Base-by-base conservation (phyloP, 2,888 invertebrate genomes). In the Mystacides longicornis region DNA sequence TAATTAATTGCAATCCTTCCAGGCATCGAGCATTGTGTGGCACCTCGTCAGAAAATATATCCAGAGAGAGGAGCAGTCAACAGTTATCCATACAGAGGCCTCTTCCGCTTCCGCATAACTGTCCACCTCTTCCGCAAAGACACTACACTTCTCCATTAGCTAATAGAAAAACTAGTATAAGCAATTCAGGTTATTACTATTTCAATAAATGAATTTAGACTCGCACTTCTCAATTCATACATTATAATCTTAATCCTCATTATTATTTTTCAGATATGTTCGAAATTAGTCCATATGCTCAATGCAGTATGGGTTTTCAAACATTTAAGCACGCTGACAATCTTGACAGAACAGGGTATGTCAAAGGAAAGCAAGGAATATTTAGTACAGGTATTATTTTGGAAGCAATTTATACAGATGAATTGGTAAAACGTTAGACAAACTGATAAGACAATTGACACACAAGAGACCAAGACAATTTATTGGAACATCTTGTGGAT, bases 261-360 rank as follows among this genome's bases (percentile, higher is more conserved):
- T n/a, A n/a, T n/a, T n/a, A 14, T 37, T 42, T 58, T 58, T 4
- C 52, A 60, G 77, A 77, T 54, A 56, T 77, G 53, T 77, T 77
- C 64, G 77, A 77, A 63, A 76, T 77, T 65, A 77, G 77, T 64
- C 77, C 77, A 1, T 77, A 77, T 64, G 77, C 77, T 0, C 77
- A 77, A 37, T 77, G 77, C 48, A 74, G 74, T 0, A 76, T 77
- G 7, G 77, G 77, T 1, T 77, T 77, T 62, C 66, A 76, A 0
- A 77, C 77, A 0, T 77, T 77, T 58, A 77, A 77, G 0, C 77
- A 77, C 57, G 74, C 74, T 0, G 77, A 77, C 31, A 77, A 77
- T 62, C 76, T 77, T 52, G 77, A 75, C 57, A 37, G 74, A 63
- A 77, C 77, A 0, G 70, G 65, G 48, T 65, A 75, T 65, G 73